Evolutionary conservation across 2,888 invertebrate species (phyloP), one percentile per base, ranked within the genome.

Genomic region (Nasonovia ribisnigri): DNA sequence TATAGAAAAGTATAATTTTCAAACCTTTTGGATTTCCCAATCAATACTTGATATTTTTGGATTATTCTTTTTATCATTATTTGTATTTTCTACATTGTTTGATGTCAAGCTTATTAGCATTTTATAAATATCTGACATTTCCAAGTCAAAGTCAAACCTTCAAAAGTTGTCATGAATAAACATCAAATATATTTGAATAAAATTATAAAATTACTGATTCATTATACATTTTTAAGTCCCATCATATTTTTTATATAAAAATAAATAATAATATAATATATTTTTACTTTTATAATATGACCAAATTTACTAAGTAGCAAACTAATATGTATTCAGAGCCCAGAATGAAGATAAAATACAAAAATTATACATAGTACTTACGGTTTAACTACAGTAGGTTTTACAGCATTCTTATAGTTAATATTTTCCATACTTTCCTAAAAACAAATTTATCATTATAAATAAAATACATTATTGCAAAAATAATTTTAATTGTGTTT

Each of bases 41-140:
- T 90, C 93, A 36, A 93, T 84, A 26, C 29, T 90, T 48, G 84
- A 84, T 42, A 60, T 84, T 84, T 86, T 92, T n/a, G 57, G 42
- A 26, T 42, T 29, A 13, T 90, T 90, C 4, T 36, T 90, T 84
- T 93, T 57, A 43, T 89, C 54, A 0, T 0, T n/a, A 11, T 57
- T 84, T 6, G 48, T 84, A 67, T 88, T 51, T 87, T 60, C 88
- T n/a, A 26, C n/a, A 10, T 46, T 84, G 29, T 60, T 86, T 86
- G 90, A 20, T 36, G 89, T 90, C 51, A 93, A 43, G 42, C 16
- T 54, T 36, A 42, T 60, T 10, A 93, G 90, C 60, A 84, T 57
- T 60, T 93, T 84, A 36, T 93, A 93, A 90, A 93, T 67, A 36
- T 90, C 57, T 43, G 93, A 93, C 93, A 93, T 93, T 93, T 93